Evolutionary conservation across 2,888 invertebrate species (phyloP).

Genomic region (Temnothorax unifasciatus): DNA sequence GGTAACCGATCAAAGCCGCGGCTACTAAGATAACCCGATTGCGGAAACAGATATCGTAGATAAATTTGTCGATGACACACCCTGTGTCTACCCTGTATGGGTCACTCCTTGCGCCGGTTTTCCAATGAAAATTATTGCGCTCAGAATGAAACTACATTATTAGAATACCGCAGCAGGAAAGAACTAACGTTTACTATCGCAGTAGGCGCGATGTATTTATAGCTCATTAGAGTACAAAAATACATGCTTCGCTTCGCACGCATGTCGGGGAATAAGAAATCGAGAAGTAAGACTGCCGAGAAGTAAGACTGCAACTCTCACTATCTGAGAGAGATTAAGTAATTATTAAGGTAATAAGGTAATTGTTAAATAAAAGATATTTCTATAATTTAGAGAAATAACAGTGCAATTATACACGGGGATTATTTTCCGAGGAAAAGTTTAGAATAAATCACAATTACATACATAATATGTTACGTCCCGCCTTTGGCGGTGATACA

Average conservation of each 20-base stretch:
- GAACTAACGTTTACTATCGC: constrained; percentile 9
- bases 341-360: too few relatives aligned
- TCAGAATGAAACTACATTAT: background rate
- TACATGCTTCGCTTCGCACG: background rate
- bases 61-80: constrained; percentile 35
- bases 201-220: constrained; percentile 23
- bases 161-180: background rate
- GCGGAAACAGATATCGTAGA: background rate
- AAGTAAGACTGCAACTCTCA: background rate
- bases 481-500: background rate
- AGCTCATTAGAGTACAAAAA: constrained; percentile 45
- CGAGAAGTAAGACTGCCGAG: background rate
- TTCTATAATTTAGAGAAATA: background rate
- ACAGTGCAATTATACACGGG: background rate
- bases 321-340: background rate
- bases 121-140: constrained; percentile 11
- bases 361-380: background rate
- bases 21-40: background rate
- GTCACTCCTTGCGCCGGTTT: background rate
- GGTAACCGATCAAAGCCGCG: background rate
- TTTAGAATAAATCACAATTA: background rate
- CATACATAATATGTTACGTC: background rate
- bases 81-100: background rate
- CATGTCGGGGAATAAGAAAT: background rate
- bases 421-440: background rate